A percentile compares a stretch with the other conserved stretches of the same genome.
Evolutionary conservation across 2,888 invertebrate genomes (phyloP).

Genomic region (Autographa gamma): DNA sequence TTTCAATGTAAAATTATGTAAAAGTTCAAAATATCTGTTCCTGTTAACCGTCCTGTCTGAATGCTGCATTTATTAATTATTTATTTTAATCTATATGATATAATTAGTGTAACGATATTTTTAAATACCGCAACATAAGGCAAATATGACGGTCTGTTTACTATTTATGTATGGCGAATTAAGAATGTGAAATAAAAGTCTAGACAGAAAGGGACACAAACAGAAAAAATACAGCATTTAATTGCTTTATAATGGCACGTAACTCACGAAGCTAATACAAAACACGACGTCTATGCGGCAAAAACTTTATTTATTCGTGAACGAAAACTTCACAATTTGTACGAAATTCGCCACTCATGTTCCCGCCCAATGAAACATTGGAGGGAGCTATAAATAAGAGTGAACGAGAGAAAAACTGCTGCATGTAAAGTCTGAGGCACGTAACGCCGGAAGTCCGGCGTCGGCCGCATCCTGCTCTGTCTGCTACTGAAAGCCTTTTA

Average conservation of each 20-base stretch:
- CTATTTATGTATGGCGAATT: too few species aligned
- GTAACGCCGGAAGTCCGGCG: conserved; percentile 79
- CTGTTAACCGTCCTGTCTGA: neutral
- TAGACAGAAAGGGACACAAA: too few species aligned
- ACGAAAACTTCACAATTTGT: conserved; percentile 14
- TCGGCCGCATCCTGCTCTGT: conserved; percentile 80
- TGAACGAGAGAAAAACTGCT: conserved; percentile 69
- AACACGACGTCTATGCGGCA: neutral
- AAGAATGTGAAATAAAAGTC: too few species aligned
- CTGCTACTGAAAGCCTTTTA: conserved; percentile 85
- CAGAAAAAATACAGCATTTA: neutral
- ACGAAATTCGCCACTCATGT: conserved; percentile 42
- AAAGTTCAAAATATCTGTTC: neutral
- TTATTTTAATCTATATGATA: neutral
- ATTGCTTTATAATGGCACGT: neutral
- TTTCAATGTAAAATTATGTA: neutral
- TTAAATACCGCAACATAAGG: too few species aligned
- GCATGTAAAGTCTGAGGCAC: conserved; percentile 74
- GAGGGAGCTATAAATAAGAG: conserved; percentile 68
- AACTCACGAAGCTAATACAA: neutral
- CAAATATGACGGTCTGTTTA: too few species aligned
- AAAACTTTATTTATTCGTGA: conserved; percentile 26
- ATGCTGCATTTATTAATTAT: neutral
- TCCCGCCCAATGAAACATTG: conserved; percentile 60
- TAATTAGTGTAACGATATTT: too few species aligned